Percentiles rank a stretch among this genome's conserved stretches.
phyloP scores from a whole-genome alignment of 2,113 vertebrate species.

The Solea senegalensis region DNA sequence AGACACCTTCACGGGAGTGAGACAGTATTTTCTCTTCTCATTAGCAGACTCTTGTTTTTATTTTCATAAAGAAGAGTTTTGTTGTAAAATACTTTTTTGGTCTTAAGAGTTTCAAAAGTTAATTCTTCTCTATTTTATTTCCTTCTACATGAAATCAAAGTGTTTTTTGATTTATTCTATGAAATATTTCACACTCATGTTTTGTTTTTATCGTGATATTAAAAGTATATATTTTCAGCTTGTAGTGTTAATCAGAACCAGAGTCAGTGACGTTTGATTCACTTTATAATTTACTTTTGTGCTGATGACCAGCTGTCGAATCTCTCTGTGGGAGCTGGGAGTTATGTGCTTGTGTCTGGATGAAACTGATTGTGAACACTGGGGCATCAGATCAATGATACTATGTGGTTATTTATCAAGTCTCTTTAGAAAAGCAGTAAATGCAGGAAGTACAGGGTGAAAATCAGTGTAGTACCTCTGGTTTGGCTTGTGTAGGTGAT shows the following conservation, averaged over 20 bases:
- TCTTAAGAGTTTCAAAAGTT: conserved; percentile 75
- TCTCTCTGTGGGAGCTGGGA: neutral
- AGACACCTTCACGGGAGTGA: conserved; percentile 62
- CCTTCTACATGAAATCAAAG: conserved; percentile 53
- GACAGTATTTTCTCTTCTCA: conserved; percentile 70
- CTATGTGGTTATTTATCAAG: neutral
- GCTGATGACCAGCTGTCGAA: conserved; percentile 1
- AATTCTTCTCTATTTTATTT: conserved; percentile 66
- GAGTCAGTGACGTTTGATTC: conserved; percentile 7
- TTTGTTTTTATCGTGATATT: conserved; percentile 46
- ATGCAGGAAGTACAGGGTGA: too few relatives aligned
- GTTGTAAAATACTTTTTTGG: conserved; percentile 54
- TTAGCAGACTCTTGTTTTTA: conserved; percentile 59
- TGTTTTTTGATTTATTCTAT: conserved; percentile 50
- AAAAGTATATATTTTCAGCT: conserved; percentile 42
- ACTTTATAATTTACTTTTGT: conserved; percentile 3
- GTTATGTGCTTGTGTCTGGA: neutral
- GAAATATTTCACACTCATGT: conserved; percentile 7
- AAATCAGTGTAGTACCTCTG: too few relatives aligned
- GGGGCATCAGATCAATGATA: neutral
- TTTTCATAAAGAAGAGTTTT: conserved; percentile 52
- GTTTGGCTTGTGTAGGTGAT: too few relatives aligned
- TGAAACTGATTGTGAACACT: neutral
- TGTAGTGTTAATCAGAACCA: conserved; percentile 29
- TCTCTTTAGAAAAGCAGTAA: neutral